Percentiles rank a stretch among this genome's conserved stretches.
Evolutionary conservation across 2,888 invertebrate genomes (phyloP).

Genomic region (Tupiocoris notatus): DNA sequence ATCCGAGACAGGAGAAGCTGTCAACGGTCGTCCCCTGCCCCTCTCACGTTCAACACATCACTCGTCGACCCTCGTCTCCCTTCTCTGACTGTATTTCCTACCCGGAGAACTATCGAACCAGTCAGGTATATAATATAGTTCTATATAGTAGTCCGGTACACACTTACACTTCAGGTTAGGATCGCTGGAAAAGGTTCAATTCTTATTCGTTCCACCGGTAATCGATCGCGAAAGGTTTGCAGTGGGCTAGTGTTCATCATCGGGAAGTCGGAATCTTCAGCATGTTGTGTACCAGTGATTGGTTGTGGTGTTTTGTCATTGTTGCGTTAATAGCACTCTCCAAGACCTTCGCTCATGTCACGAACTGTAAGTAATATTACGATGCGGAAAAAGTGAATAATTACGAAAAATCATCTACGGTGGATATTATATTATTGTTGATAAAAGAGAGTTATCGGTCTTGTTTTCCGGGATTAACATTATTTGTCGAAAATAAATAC

Average conservation of each 20-base stretch:
- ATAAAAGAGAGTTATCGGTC: no score
- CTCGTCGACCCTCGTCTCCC: neutral
- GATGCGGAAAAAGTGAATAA: no score
- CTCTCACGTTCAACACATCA: neutral
- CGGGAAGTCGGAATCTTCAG: no score
- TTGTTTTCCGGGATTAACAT: no score
- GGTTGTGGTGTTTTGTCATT: neutral
- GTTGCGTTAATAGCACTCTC: neutral
- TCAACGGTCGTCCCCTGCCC: neutral
- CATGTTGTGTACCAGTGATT: neutral
- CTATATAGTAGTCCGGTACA: neutral
- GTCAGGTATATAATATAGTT: neutral
- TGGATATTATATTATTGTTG: no score
- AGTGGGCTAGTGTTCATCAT: neutral
- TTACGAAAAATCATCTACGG: no score
- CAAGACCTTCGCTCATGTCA: neutral
- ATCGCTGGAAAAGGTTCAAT: no score
- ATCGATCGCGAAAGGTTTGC: no score
- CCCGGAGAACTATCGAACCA: neutral
- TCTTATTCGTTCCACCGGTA: no score
- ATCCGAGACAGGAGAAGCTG: neutral
- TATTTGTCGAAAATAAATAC: no score
- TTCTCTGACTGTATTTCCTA: neutral
- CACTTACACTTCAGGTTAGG: no score
- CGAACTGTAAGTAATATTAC: neutral